Evolutionary conservation across 2,113 vertebrate species (phyloP), one percentile per base, ranked within the genome.

Genomic region (Corvus moneduloides): DNA sequence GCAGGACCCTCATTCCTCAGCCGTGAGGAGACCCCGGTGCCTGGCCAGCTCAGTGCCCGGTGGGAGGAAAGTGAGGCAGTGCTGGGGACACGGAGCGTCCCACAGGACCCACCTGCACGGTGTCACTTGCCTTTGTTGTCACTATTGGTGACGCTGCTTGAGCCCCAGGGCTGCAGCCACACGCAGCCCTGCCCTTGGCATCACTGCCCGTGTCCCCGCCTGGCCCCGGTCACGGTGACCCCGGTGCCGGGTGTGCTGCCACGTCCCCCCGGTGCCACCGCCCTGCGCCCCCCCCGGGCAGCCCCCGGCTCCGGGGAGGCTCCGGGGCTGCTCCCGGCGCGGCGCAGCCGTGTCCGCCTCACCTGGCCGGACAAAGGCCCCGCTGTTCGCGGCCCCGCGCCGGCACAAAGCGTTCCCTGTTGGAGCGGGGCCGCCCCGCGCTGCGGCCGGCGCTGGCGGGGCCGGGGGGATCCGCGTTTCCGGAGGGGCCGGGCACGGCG

Each of bases 91-190:
- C 0, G 13, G 27, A 69, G 41, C 21, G 2, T 48, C 59, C 44
- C 4, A 0, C 26, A 7, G 30, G 24, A 12, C 27, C 59, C 59
- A 10, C 46, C 27, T 52, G 54, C 27, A 0, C 2, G 0, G 6
- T 10, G 49, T 28, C 77, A 21, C 32, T 7, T 21, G 19, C 27
- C 28, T 41, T 56, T 2, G 0, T 44, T 2, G 22, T 77, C 55
- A 2, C 46, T 1, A 0, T 44, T 10, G 1, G 41, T 11, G 59
- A n/a, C 4, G 1, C 51, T 7, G 8, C 4, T 0, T 0, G 32
- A 69, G 9, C 64, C 77, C 46, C 16, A 2, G 6, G 5, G 16
- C 72, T 3, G 4, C 46, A 33, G 43, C 51, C 22, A 0, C 0
- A 0, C n/a, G 1, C 80, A 6, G 49, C 61, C 6, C 43, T 30